Conservation (phyloP, 2,113 vertebrate species). For the Chelonoidis abingdonii region DNA sequence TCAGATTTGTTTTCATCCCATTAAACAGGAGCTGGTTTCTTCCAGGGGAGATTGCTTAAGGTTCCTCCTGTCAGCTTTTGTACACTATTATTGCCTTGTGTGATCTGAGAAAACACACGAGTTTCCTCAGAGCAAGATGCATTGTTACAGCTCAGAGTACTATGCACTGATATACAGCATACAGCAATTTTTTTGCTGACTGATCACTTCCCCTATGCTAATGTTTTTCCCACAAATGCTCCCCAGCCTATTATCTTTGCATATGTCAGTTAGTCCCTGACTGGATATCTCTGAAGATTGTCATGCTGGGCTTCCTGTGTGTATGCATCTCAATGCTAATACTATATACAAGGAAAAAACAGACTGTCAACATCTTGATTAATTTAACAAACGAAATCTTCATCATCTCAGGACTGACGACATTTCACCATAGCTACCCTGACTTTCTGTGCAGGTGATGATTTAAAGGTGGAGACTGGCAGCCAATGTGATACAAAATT, state of each 20-base stretch:
- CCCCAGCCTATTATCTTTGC: background rate
- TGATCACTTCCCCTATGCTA: background rate
- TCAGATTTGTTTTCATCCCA: background rate
- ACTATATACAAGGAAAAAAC: background rate
- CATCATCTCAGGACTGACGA: background rate
- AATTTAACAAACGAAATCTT: background rate
- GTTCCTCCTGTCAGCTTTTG: background rate
- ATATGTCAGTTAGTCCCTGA: background rate
- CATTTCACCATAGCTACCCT: background rate
- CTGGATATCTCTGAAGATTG: background rate
- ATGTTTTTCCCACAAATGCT: too few relatives aligned
- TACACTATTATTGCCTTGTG: background rate
- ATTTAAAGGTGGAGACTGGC: background rate
- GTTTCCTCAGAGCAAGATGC: background rate
- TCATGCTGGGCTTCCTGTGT: background rate
- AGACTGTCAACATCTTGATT: background rate
- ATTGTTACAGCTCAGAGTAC: background rate
- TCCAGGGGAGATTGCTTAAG: background rate
- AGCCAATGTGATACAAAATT: background rate
- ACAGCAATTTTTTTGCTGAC: background rate
- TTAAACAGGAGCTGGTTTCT: background rate
- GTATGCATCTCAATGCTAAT: background rate
- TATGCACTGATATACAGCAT: rapidly evolving
- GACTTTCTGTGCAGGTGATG: background rate
- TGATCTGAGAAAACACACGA: background rate